A percentile compares a stretch with the other conserved stretches of the same genome.
Evolutionary conservation across 2,113 vertebrate genomes (phyloP).

Genomic region (Hypanus sabinus): DNA sequence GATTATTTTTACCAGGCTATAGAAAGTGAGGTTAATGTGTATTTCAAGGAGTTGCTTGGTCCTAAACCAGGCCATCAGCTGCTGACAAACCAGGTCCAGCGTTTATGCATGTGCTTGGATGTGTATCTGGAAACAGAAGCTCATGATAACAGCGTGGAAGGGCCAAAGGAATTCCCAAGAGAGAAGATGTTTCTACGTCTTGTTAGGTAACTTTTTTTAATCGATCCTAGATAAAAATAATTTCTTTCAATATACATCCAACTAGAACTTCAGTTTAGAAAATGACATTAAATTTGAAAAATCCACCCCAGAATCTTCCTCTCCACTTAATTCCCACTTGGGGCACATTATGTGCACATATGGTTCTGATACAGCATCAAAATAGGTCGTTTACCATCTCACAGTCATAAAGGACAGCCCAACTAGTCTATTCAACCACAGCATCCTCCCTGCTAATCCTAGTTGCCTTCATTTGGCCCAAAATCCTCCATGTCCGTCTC

Average conservation of each 20-base stretch:
- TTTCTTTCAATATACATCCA: background rate
- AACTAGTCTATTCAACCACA: too few relatives aligned
- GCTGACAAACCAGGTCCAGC: slow-evolving; percentile 90
- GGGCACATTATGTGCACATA: background rate
- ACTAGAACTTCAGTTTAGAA: background rate
- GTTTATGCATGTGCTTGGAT: slow-evolving; percentile 83
- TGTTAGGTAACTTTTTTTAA: slow-evolving; percentile 64
- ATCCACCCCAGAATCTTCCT: background rate
- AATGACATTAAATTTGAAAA: background rate
- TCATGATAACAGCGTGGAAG: slow-evolving; percentile 82
- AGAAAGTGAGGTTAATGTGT: slow-evolving; percentile 87
- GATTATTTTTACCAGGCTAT: slow-evolving; percentile 66
- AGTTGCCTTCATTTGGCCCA: too few relatives aligned
- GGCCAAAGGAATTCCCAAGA: slow-evolving; percentile 87
- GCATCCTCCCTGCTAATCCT: too few relatives aligned
- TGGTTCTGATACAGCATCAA: background rate
- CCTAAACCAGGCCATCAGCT: slow-evolving; percentile 82
- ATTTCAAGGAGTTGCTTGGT: slow-evolving; percentile 78
- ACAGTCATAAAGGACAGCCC: too few relatives aligned
- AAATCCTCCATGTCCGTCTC: too few relatives aligned
- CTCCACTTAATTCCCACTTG: background rate
- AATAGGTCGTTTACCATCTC: background rate
- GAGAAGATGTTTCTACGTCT: slow-evolving; percentile 97
- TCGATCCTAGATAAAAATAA: background rate
- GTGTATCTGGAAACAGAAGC: slow-evolving; percentile 91